These are phyloP conservation scores for Engraulis encrasicolus DNA, from an alignment of 2,113 vertebrate genomes.

Conservation along the genomic window DNA sequence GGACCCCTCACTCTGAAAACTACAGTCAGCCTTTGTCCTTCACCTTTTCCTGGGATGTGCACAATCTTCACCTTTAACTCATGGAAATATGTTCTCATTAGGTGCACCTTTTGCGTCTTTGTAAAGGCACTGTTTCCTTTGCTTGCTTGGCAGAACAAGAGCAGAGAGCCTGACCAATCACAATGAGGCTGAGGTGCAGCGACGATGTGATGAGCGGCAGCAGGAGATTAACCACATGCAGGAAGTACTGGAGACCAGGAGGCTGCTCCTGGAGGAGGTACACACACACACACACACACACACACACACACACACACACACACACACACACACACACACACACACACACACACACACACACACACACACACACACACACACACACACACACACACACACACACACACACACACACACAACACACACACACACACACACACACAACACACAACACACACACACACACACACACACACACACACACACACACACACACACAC, in stretches of 20 bases:
- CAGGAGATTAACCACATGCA: conserved; percentile 87
- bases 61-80: too few relatives aligned
- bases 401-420: too few relatives aligned
- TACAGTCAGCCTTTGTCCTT: too few relatives aligned
- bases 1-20: too few relatives aligned
- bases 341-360: neutral
- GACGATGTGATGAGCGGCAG: conserved; percentile 83
- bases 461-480: neutral
- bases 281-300: neutral
- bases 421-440: too few relatives aligned
- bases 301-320: conserved; percentile 7
- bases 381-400: neutral
- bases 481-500: neutral
- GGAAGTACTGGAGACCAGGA: conserved; percentile 87
- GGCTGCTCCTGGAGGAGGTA: conserved; percentile 90
- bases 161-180: conserved; percentile 82
- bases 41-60: too few relatives aligned
- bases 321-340: conserved; percentile 17
- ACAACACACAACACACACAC: too few relatives aligned
- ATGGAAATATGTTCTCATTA: neutral
- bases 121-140: neutral
- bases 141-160: conserved; percentile 75
- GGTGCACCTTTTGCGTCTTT: neutral
- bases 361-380: neutral
- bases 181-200: conserved; percentile 84